Conservation (phyloP, 2,797 vertebrate genomes). For the Sebastes wilsoni region DNA sequence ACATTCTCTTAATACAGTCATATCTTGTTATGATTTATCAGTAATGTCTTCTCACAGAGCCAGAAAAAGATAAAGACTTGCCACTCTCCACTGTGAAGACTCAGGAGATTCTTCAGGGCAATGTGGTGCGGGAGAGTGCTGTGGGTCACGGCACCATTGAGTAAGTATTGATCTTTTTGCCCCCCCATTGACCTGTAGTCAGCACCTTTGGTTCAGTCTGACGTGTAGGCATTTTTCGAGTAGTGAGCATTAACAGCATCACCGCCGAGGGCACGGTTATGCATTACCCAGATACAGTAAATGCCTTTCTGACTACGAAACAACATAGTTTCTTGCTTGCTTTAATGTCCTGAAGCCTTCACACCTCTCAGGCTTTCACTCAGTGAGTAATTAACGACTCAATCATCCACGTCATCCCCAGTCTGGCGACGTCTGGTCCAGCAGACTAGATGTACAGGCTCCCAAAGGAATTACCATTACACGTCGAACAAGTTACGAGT, state of each 20-base stretch:
- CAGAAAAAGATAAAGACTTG: slow-evolving; percentile 74
- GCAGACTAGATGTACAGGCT: slow-evolving; percentile 2
- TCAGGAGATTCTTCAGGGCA: slow-evolving; percentile 89
- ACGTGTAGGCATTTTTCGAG: slow-evolving; percentile 21
- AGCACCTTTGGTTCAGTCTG: slow-evolving; percentile 22
- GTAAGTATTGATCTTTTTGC: slow-evolving; percentile 81
- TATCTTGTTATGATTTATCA: slow-evolving; percentile 7
- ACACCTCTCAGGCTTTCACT: neutral
- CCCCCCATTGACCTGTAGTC: slow-evolving; percentile 28
- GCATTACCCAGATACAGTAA: neutral
- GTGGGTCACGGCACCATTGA: slow-evolving; percentile 92
- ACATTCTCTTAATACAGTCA: neutral
- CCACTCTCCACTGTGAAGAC: slow-evolving; percentile 89
- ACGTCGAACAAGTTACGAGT: neutral
- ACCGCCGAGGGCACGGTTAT: neutral
- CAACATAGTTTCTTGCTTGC: neutral
- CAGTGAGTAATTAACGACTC: slow-evolving; percentile 10
- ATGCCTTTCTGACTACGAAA: neutral
- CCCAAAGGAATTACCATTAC: neutral
- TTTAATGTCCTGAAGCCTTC: neutral
- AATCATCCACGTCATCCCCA: neutral
- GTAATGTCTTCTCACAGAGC: slow-evolving; percentile 62
- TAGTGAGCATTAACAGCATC: slow-evolving; percentile 4
- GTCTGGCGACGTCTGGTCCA: slow-evolving; percentile 20
- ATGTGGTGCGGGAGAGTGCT: slow-evolving; percentile 86